These are phyloP conservation scores for Loris lydekkerianus DNA, from an alignment of 2,797 vertebrate species.

Conservation along the genomic window DNA sequence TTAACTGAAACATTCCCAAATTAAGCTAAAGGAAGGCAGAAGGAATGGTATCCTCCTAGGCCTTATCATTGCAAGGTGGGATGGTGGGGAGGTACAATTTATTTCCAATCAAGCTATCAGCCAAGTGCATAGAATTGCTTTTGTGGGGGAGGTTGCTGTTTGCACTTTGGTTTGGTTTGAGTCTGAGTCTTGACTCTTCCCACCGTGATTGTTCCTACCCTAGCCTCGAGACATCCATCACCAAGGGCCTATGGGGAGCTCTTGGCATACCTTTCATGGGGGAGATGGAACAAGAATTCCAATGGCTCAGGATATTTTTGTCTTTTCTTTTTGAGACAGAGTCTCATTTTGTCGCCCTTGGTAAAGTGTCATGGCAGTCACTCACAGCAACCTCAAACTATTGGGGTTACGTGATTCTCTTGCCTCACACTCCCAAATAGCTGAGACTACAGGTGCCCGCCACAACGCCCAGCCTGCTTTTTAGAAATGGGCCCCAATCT, in stretches of 20 bases:
- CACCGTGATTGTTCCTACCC: constrained; percentile 41
- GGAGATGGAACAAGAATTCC: constrained; percentile 83
- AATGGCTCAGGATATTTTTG: constrained; percentile 70
- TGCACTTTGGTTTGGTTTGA: constrained; percentile 47
- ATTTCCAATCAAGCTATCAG: constrained; percentile 34
- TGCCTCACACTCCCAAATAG: too few species aligned
- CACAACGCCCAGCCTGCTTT: too few species aligned
- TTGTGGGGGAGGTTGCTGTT: neutral
- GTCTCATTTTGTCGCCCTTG: too few species aligned
- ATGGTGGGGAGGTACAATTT: neutral
- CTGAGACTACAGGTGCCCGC: too few species aligned
- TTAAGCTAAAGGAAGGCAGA: constrained; percentile 30
- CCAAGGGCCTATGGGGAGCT: constrained; percentile 81
- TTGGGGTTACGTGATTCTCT: too few species aligned
- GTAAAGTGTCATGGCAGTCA: too few species aligned
- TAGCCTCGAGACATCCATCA: constrained; percentile 77
- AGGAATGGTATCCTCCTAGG: neutral
- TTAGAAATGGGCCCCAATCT: too few species aligned
- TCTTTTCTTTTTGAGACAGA: neutral
- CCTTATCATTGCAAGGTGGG: neutral
- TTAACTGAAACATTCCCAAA: constrained; percentile 50
- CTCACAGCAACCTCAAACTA: too few species aligned
- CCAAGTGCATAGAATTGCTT: neutral
- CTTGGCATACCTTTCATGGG: constrained; percentile 80
- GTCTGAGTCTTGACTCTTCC: constrained; percentile 49